Base-by-base conservation (phyloP, 1,140 invertebrate species). In the Glossosoma conforme region DNA sequence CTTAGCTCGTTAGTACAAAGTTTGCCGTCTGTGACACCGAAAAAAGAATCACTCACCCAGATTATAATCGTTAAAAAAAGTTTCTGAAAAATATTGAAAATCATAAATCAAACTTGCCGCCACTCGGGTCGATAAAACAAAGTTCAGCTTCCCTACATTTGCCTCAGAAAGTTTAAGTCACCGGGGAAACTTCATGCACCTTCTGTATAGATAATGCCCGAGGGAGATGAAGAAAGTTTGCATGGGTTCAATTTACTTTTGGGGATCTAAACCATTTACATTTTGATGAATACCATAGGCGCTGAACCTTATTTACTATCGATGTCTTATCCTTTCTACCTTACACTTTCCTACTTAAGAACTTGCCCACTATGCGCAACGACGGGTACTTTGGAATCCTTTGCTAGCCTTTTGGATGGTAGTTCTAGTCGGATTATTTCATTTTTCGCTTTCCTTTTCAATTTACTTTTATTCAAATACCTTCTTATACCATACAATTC, bases 181-280 rank as follows among this genome's bases (percentile, higher is more conserved):
- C 43, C 42, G 22, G 41, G 33, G 50, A 52, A 40, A 52, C 41
- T 45, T 52, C 44, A 40, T 46, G 37, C 44, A 46, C 43, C 41
- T 40, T 36, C 50, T 40, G 41, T 52, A 52, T 52, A 52, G 50
- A 52, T 52, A 52, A 52, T 52, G 42, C 50, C 43, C 50, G 30
- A 10, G 50, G 50, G 50, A 52, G 36, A 52, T 44, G 49, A 45
- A 40, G 33, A 52, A 52, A 52, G 42, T 52, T 52, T 52, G 41
- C 18, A 44, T 13, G 32, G 42, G 50, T 52, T 52, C 50, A 52
- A 52, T 52, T 52, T 52, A 46, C 50, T 52, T 52, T 45, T 40
- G 43, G 43, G 42, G 50, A 37, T 46, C 24, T 24, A 37, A 10
- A n/a, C 50, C 50, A 52, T 52, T 52, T 52, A 52, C 50, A 52